Conservation (phyloP, 2,113 vertebrate species). For the Macquaria australasica region DNA sequence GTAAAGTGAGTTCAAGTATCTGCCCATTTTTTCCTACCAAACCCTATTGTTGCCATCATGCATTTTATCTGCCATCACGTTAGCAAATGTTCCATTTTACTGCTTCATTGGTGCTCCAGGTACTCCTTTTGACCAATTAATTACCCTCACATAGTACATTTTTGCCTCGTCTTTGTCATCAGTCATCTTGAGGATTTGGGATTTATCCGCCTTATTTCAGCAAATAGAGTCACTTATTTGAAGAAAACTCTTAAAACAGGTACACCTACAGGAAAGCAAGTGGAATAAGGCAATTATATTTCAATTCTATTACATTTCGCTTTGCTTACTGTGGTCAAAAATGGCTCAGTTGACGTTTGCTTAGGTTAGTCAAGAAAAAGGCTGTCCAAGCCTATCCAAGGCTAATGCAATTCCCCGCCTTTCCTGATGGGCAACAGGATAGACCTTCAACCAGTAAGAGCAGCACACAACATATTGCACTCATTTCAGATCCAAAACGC, state of each 20-base stretch:
- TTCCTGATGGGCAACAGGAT: not conserved
- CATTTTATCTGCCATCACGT: not conserved
- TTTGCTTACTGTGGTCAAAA: not conserved
- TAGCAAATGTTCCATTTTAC: not conserved
- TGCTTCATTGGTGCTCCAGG: not conserved
- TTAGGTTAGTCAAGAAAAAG: not conserved
- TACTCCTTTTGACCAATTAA: not conserved
- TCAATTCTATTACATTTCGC: not conserved
- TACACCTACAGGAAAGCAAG: not conserved
- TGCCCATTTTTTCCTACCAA: not conserved
- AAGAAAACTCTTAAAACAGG: not conserved
- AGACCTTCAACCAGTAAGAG: not conserved
- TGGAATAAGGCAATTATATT: not conserved
- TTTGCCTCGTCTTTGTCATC: not conserved
- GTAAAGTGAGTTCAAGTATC: not conserved
- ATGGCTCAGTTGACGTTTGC: not conserved
- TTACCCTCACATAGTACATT: not conserved
- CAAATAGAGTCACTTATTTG: not conserved
- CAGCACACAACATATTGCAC: slow-evolving; percentile 3
- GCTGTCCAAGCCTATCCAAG: not conserved
- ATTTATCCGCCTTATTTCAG: not conserved
- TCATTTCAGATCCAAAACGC: slow-evolving; percentile 5
- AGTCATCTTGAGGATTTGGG: not conserved
- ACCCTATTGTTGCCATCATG: not conserved
- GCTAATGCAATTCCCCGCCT: slow-evolving; percentile 1